Percentiles rank a stretch among this genome's conserved stretches.
These are phyloP conservation scores for Caerostris darwini DNA, from an alignment of 1,140 invertebrate genomes.

Conservation along the genomic window DNA sequence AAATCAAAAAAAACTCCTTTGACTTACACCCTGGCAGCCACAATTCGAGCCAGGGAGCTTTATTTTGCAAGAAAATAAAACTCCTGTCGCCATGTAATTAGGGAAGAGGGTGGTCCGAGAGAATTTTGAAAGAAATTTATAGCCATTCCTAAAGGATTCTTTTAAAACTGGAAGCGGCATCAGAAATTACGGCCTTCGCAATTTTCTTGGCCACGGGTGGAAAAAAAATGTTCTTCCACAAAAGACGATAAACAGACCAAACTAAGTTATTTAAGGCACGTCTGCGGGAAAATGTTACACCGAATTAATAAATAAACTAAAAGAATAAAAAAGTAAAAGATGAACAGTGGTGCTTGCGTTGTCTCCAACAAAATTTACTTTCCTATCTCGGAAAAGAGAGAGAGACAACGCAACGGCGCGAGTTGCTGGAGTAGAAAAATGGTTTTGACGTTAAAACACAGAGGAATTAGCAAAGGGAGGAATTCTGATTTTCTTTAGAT, in stretches of 20 bases:
- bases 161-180: constrained; percentile 8
- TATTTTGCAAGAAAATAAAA: constrained; percentile 69
- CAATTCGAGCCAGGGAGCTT: background rate
- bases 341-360: background rate
- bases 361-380: constrained; percentile 30
- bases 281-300: constrained; percentile 60
- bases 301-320: constrained; percentile 74
- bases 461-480: constrained; percentile 49
- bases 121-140: constrained; percentile 74
- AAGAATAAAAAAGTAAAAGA: background rate
- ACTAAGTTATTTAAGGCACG: constrained; percentile 75
- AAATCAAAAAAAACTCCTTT: background rate
- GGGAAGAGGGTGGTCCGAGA: background rate
- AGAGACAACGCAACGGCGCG: background rate
- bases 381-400: background rate
- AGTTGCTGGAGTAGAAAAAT: constrained; percentile 68
- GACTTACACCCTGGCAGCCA: constrained; percentile 28
- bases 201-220: background rate
- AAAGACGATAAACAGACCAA: constrained; percentile 61
- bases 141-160: constrained; percentile 19
- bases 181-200: constrained; percentile 60
- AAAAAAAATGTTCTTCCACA: constrained; percentile 62
- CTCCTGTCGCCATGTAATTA: constrained; percentile 60
- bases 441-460: constrained; percentile 4
- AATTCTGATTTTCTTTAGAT: constrained; percentile 74